Conservation (phyloP, 2,888 invertebrate genomes). For the Pinctada fucata region DNA sequence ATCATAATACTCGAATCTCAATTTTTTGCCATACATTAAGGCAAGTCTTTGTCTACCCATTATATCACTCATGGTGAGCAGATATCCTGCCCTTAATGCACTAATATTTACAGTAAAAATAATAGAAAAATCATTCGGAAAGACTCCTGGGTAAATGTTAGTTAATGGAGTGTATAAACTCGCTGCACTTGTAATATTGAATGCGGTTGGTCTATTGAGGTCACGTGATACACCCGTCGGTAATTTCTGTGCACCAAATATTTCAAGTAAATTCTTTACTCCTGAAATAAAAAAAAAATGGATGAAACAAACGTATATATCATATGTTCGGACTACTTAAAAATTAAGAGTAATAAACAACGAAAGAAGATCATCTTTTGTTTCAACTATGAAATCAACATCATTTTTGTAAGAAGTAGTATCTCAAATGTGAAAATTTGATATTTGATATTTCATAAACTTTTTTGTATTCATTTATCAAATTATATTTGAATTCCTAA, state of each 20-base stretch:
- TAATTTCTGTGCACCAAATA: conserved; percentile 60
- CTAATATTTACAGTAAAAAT: conserved; percentile 57
- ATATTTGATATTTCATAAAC: too few species aligned
- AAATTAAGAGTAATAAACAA: not conserved
- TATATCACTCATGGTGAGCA: conserved; percentile 66
- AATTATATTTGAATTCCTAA: too few species aligned
- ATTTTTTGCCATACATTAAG: conserved; percentile 46
- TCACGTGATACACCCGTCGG: conserved; percentile 62
- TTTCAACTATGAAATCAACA: not conserved
- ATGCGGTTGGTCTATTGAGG: conserved; percentile 52
- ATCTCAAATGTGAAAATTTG: too few species aligned
- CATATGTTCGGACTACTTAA: not conserved
- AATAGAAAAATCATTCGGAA: conserved; percentile 67
- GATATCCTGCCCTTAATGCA: conserved; percentile 54
- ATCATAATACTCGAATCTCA: conserved; percentile 50
- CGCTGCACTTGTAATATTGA: conserved; percentile 58
- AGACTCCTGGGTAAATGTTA: conserved; percentile 54
- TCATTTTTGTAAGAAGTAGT: too few species aligned
- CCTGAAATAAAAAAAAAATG: conserved; percentile 53
- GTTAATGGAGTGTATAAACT: conserved; percentile 63
- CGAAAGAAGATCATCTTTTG: not conserved
- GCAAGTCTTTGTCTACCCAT: conserved; percentile 59
- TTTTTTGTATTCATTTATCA: too few species aligned
- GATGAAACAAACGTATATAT: not conserved
- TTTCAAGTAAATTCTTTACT: conserved; percentile 55